Evolutionary conservation across 2,888 invertebrate genomes (phyloP).

Genomic region (Azorinus chamasolen): DNA sequence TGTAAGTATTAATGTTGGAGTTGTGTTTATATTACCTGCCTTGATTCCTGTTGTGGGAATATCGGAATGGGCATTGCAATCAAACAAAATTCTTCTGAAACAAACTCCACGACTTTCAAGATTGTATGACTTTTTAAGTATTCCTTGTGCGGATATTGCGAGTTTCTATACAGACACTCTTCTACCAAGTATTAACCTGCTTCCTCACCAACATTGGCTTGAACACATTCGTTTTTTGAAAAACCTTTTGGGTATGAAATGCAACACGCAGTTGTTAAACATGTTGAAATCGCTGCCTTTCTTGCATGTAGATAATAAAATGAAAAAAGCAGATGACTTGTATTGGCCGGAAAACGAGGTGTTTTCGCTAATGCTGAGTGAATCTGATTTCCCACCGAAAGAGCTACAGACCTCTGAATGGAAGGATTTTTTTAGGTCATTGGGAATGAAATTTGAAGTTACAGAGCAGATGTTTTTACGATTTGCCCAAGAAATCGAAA

Average conservation of each 20-base stretch:
- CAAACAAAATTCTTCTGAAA: not conserved
- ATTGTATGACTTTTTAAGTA: slow-evolving; percentile 7
- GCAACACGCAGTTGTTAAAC: not conserved
- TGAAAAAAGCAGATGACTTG: not conserved
- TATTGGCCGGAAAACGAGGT: slow-evolving; percentile 11
- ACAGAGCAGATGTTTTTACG: slow-evolving; percentile 25
- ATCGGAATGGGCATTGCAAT: not conserved
- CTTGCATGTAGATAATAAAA: not conserved
- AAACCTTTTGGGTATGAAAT: not conserved
- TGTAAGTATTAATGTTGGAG: not conserved
- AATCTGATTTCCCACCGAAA: slow-evolving; percentile 31
- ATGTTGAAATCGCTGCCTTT: not conserved
- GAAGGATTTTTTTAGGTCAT: slow-evolving; percentile 26
- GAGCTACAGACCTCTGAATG: slow-evolving; percentile 23
- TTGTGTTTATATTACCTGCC: slow-evolving; percentile 3
- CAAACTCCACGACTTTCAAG: not conserved
- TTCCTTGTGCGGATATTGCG: not conserved
- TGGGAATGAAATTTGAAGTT: slow-evolving; percentile 33
- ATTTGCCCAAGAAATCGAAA: slow-evolving; percentile 37
- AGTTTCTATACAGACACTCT: slow-evolving; percentile 2
- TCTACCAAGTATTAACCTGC: not conserved
- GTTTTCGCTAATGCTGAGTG: slow-evolving; percentile 22
- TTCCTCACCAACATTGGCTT: slow-evolving; percentile 7
- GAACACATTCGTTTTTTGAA: slow-evolving; percentile 7
- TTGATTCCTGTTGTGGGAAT: slow-evolving; percentile 1